Base-by-base conservation (phyloP, 2,113 vertebrate genomes). In the Ornithorhynchus anatinus region DNA sequence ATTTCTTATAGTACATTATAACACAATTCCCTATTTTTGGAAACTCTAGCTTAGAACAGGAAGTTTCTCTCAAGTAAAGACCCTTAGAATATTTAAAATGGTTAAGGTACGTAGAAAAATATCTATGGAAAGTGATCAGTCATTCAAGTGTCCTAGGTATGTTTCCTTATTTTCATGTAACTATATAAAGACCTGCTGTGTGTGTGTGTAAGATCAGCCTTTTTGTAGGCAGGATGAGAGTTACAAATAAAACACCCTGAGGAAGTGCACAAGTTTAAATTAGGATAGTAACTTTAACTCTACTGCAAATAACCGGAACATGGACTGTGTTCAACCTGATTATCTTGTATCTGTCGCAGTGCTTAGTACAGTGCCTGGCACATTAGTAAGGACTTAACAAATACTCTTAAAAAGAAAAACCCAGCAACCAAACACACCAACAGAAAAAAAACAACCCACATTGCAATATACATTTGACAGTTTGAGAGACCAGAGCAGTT, bases 21-120 rank as follows among this genome's bases (percentile, higher is more conserved):
- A 77, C 57, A 43, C 57, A 52, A 79, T 81, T 85, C 89, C 64
- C 66, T 78, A 32, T 88, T 86, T 75, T 76, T 72, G 42, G 74
- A 81, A 57, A 71, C 82, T 86, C 80, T 51, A 72, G 44, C 33
- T 8, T 36, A 53, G 75, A 73, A 79, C 81, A 82, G 91, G 77
- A 90, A 90, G 87, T 83, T 86, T 75, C 69, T 36, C 86, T 83
- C 43, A 50, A 72, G 67, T 77, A 78, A 82, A 85, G 74, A 75
- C 75, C 36, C 70, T 86, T 56, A 52, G 56, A 82, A 58, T 47
- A 59, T 76, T 77, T 69, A 65, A 70, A 72, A 57, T 27, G 74
- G 76, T 61, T 71, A 22, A 45, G 62, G 62, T 31, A 59, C 72
- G 77, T 53, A 62, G 58, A 79, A 52, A n/a, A 56, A 61, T 69